A percentile compares a stretch with the other conserved stretches of the same genome.
Evolutionary conservation across 1,140 invertebrate genomes (phyloP).

Genomic region (Bombus sylvicola): DNA sequence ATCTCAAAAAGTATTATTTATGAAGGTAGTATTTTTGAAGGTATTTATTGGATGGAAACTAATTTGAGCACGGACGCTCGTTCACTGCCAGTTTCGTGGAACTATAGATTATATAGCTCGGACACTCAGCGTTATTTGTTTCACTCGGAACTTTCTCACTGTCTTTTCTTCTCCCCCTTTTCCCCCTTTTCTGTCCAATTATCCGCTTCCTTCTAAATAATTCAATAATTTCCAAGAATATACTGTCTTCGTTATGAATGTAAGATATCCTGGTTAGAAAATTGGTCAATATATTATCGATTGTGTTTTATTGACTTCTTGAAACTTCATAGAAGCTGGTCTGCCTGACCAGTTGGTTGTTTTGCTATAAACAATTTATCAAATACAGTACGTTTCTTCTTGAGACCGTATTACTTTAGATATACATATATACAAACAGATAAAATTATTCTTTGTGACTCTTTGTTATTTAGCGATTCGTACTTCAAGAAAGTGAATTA

Average conservation of each 20-base stretch:
- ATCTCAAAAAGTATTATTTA: slow-evolving; percentile 22
- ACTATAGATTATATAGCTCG: slow-evolving; percentile 30
- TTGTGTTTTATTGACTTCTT: too few relatives aligned
- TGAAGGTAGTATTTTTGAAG: slow-evolving; percentile 23
- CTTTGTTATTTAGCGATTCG: too few relatives aligned
- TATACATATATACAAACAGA: too few relatives aligned
- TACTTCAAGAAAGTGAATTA: too few relatives aligned
- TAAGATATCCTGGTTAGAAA: too few relatives aligned
- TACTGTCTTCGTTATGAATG: neutral
- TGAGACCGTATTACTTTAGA: too few relatives aligned
- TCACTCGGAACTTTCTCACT: slow-evolving; percentile 18
- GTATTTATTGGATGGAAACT: slow-evolving; percentile 14
- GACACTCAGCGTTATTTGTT: slow-evolving; percentile 14
- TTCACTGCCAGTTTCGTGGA: slow-evolving; percentile 14
- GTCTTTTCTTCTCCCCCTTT: neutral
- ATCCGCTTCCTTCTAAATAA: neutral
- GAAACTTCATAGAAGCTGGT: too few relatives aligned
- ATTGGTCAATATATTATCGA: too few relatives aligned
- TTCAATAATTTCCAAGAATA: neutral
- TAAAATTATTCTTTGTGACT: too few relatives aligned
- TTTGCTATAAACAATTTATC: too few relatives aligned
- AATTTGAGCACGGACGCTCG: slow-evolving; percentile 24
- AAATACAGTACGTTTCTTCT: too few relatives aligned
- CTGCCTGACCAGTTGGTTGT: too few relatives aligned
- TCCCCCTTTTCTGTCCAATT: neutral